Base-by-base conservation (phyloP, 2,888 invertebrate species). In the Cheilosia vernalis region DNA sequence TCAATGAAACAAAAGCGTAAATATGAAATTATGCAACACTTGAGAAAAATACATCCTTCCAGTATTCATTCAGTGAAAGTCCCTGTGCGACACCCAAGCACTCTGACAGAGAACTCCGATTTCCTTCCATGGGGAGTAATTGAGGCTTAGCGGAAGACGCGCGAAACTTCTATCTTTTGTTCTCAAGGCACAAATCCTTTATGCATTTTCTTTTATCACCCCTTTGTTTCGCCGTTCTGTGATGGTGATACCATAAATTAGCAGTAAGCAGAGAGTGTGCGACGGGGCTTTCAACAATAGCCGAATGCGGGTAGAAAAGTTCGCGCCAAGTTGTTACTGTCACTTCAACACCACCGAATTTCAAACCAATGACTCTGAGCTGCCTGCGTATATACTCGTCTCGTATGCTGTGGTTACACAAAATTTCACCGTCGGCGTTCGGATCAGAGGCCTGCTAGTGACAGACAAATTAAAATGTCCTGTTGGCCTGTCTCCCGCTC, bases 391-490 rank as follows among this genome's bases (percentile, higher is more conserved):
- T 21, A 53, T 49, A n/a, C n/a, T n/a, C n/a, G n/a, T n/a, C n/a
- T n/a, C n/a, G n/a, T n/a, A 53, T 21, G 47, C 56, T 85, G 85
- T 56, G 85, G 85, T 85, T 85, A 61, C 60, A 81, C 67, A 66
- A 61, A 37, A 81, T 81, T 85, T 85, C 76, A 55, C 77, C 76
- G 60, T 72, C 80, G 60, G 70, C 66, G 56, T 55, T 80, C 58
- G 58, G 44, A 49, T 60, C 42, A 47, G 61, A 67, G 61, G 78
- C 77, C 86, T 86, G 86, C 58, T 60, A 73, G 47, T 86, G 86
- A 86, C 86, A 86, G 82, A 86, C 86, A 86, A 86, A 86, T 86
- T 86, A 86, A 86, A 86, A 82, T 86, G 77, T 82, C 85, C 85
- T 82, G 72, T 58, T 63, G 55, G 55, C 13, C 21, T 77, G 64